phyloP scores from a whole-genome alignment of 2,113 vertebrate species.

The Acanthochromis polyacanthus region DNA sequence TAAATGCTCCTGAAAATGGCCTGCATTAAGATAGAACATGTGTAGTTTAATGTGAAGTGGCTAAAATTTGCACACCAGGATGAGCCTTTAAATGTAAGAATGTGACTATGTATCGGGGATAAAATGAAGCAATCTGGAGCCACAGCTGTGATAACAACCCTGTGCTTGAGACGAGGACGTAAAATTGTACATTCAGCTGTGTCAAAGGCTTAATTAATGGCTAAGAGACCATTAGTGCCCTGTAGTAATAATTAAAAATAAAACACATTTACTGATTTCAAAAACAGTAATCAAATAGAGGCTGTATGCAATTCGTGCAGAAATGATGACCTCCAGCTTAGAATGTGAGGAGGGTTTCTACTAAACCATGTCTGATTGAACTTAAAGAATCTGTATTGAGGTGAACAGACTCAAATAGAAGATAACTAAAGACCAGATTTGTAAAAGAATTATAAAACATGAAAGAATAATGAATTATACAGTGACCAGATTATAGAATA shows the following conservation, averaged over 20 bases:
- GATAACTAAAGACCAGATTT: too few relatives aligned
- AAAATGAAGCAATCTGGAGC: constrained; percentile 17
- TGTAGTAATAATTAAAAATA: constrained; percentile 3
- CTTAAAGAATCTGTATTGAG: too few relatives aligned
- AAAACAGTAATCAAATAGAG: too few relatives aligned
- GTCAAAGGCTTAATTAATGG: constrained; percentile 1
- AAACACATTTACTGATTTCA: neutral
- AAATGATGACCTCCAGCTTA: neutral
- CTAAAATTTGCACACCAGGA: constrained; percentile 11
- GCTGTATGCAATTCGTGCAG: neutral
- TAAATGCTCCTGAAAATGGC: neutral
- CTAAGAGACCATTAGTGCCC: neutral
- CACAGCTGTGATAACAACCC: constrained; percentile 53
- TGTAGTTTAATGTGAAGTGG: neutral
- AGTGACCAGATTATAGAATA: too few relatives aligned
- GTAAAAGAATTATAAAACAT: too few relatives aligned
- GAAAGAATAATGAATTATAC: too few relatives aligned
- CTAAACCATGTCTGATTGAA: too few relatives aligned
- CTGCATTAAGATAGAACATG: neutral
- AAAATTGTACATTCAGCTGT: neutral
- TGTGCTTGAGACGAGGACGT: constrained; percentile 9
- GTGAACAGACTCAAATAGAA: too few relatives aligned
- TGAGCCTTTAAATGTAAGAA: neutral
- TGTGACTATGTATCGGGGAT: neutral
- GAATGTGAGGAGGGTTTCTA: too few relatives aligned